Conservation (phyloP, 2,797 vertebrate species). For the Premnoplex brunnescens region DNA sequence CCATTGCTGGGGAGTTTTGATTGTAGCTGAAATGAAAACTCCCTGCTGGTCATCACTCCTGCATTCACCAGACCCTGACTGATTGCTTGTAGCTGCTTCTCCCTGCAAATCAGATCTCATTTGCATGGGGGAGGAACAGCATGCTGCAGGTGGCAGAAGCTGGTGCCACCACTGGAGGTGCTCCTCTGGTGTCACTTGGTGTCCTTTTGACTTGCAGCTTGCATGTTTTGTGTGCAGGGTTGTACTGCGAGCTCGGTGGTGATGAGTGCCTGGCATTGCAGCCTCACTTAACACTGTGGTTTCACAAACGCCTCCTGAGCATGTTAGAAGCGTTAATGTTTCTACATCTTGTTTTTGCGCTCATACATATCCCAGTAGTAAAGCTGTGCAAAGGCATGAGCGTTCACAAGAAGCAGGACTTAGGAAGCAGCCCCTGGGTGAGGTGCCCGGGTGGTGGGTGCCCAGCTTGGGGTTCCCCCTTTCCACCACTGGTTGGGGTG, state of each 20-base stretch:
- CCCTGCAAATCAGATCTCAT: neutral
- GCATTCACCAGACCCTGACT: neutral
- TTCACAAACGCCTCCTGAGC: neutral
- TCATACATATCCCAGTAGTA: accelerated
- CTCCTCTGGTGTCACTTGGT: accelerated
- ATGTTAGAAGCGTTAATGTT: accelerated
- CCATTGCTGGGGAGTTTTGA: neutral
- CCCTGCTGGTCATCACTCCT: accelerated
- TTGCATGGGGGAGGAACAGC: neutral
- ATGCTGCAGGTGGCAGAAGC: neutral
- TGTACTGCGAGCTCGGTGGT: neutral
- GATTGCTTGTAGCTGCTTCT: neutral
- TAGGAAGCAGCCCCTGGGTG: neutral
- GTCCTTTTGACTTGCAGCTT: neutral
- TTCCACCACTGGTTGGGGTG: accelerated
- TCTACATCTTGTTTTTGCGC: neutral
- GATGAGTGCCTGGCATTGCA: neutral
- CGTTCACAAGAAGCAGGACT: accelerated
- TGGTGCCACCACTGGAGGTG: neutral
- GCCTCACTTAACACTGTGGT: accelerated
- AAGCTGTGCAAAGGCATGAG: accelerated
- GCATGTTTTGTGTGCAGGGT: accelerated
- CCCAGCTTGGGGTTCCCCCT: neutral
- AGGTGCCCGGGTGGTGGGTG: accelerated
- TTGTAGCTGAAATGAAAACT: neutral